phyloP scores from a whole-genome alignment of 2,113 vertebrate genomes.

The Nycticryphes semicollaris region DNA sequence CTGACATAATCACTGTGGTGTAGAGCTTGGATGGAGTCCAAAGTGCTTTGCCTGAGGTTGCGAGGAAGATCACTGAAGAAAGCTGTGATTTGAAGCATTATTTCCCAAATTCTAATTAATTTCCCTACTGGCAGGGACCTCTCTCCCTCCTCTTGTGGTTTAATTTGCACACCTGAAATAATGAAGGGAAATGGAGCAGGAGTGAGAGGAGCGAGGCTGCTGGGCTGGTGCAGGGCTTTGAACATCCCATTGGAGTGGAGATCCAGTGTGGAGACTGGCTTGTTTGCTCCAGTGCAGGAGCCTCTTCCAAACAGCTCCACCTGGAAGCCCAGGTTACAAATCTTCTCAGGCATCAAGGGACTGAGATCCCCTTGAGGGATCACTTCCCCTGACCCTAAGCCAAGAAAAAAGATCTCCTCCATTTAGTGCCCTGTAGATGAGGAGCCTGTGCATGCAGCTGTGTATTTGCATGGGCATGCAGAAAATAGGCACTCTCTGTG shows the following conservation, averaged over 20 bases:
- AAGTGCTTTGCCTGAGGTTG: not conserved
- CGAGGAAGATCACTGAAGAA: conserved; percentile 18
- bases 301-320: not conserved
- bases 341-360: not conserved
- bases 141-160: conserved; percentile 27
- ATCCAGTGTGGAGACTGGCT: not conserved
- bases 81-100: conserved; percentile 36
- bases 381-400: not conserved
- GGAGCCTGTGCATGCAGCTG: not conserved
- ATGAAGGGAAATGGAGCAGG: conserved; percentile 26
- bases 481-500: not conserved
- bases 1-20: not conserved
- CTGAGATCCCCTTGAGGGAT: not conserved
- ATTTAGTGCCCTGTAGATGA: not conserved
- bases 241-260: not conserved
- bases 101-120: conserved; percentile 41
- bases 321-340: not conserved
- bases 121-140: conserved; percentile 12
- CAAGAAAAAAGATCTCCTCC: not conserved
- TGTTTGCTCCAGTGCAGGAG: rapidly evolving
- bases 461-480: not conserved
- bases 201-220: not conserved
- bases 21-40: conserved; percentile 18
- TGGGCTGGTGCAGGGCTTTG: not conserved
- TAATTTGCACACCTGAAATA: conserved; percentile 52